Conservation (phyloP, 2,888 invertebrate genomes). For the Lasioglossum oenotherae region DNA sequence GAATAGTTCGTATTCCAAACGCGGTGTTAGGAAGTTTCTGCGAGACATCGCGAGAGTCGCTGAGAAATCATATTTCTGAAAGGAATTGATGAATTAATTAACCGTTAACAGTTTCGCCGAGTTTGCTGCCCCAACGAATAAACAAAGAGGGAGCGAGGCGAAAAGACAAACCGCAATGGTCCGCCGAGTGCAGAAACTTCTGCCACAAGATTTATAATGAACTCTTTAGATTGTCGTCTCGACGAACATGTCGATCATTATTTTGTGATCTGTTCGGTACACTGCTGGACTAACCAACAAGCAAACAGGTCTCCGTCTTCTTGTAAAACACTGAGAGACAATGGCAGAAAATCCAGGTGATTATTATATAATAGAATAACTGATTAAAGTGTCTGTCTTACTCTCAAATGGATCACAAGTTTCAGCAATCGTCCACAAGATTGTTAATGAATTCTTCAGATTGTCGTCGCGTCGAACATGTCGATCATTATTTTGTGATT, state of each 20-base stretch:
- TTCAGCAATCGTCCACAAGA: neutral
- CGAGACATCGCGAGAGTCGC: neutral
- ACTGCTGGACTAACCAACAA: neutral
- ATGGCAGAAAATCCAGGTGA: too few relatives aligned
- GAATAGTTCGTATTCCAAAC: constrained; percentile 25
- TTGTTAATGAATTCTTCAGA: constrained; percentile 18
- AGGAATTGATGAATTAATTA: constrained; percentile 40
- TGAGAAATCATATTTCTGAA: constrained; percentile 9
- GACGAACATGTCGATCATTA: neutral
- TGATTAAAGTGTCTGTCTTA: too few relatives aligned
- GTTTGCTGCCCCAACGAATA: neutral
- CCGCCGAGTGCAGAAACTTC: constrained; percentile 9
- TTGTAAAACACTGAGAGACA: too few relatives aligned
- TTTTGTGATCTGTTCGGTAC: constrained; percentile 28
- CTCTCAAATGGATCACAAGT: too few relatives aligned
- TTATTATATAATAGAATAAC: too few relatives aligned
- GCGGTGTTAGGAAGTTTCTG: neutral
- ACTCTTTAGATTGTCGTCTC: constrained; percentile 14
- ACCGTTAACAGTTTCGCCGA: constrained; percentile 1
- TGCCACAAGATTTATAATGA: constrained; percentile 3
- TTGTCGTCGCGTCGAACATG: neutral
- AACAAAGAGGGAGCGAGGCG: constrained; percentile 8
- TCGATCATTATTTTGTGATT: constrained; percentile 23
- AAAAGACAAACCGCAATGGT: neutral
- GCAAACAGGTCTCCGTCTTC: neutral